Evolutionary conservation across 2,797 vertebrate species (phyloP).

Genomic region (Microtus californicus): DNA sequence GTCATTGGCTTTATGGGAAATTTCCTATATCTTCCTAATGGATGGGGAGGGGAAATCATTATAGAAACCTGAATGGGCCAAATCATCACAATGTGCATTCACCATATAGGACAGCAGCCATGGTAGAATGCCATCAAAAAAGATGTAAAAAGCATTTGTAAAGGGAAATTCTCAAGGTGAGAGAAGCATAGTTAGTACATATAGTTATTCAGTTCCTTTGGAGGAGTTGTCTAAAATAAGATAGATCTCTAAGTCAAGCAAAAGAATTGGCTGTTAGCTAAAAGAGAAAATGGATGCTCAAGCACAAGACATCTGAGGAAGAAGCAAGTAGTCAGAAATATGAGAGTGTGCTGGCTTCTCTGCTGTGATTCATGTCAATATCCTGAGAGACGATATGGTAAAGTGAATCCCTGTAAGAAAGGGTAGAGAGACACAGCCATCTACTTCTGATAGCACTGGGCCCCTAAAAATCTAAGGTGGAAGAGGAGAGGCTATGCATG

Average conservation of each 20-base stretch:
- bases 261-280: neutral
- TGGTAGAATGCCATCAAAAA: neutral
- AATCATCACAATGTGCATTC: neutral
- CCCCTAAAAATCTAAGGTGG: neutral
- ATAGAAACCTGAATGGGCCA: neutral
- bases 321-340: neutral
- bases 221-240: neutral
- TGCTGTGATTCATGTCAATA: neutral
- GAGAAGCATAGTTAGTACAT: neutral
- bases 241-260: neutral
- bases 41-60: neutral
- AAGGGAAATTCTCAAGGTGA: neutral
- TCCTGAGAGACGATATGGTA: neutral
- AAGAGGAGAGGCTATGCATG: neutral
- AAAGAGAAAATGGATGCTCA: neutral
- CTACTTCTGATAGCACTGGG: neutral
- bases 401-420: fast-evolving
- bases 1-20: neutral
- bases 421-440: neutral
- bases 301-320: neutral
- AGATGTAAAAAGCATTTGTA: neutral
- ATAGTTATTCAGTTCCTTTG: neutral
- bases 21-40: neutral
- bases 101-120: neutral
- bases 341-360: neutral